A percentile compares a stretch with the other conserved stretches of the same genome.
Evolutionary conservation across 2,113 vertebrate species (phyloP).

Genomic region (Prolemur simus): DNA sequence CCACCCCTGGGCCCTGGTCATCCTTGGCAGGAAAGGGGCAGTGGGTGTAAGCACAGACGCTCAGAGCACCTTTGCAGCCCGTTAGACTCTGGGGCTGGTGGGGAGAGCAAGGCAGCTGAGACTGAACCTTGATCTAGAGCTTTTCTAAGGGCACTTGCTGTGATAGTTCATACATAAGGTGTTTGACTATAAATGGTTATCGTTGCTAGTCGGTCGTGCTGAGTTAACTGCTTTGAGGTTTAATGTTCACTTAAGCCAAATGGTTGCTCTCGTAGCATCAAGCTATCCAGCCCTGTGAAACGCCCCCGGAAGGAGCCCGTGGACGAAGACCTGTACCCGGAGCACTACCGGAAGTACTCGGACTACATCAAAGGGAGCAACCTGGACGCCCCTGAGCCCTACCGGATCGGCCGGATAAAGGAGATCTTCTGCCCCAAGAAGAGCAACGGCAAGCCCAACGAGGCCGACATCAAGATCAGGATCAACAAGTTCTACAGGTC

Average conservation of each 20-base stretch:
- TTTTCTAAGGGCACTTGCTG: neutral
- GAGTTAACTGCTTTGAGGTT: neutral
- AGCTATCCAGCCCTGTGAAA: conserved; percentile 91
- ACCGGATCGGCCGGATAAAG: conserved; percentile 92
- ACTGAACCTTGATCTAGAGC: neutral
- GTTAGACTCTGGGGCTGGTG: neutral
- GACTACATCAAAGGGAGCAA: conserved; percentile 99
- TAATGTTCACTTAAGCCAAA: too few species aligned
- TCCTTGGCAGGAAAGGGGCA: neutral
- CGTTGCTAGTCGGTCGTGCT: neutral
- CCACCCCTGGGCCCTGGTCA: too few species aligned
- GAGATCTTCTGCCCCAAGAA: conserved; percentile 93
- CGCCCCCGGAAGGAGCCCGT: conserved; percentile 93
- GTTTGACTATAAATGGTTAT: neutral
- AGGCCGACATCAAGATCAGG: conserved; percentile 89
- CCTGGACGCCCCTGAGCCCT: conserved; percentile 93
- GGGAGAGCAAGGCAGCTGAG: neutral
- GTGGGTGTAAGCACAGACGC: neutral
- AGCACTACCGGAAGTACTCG: conserved; percentile 96
- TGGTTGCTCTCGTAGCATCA: conserved; percentile 83
- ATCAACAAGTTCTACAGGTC: conserved; percentile 96
- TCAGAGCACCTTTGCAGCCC: neutral
- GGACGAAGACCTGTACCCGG: conserved; percentile 94
- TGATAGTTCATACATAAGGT: fast-evolving
- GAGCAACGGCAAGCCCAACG: conserved; percentile 89